phyloP scores from a whole-genome alignment of 2,113 vertebrate genomes.

The Turnix velox region DNA sequence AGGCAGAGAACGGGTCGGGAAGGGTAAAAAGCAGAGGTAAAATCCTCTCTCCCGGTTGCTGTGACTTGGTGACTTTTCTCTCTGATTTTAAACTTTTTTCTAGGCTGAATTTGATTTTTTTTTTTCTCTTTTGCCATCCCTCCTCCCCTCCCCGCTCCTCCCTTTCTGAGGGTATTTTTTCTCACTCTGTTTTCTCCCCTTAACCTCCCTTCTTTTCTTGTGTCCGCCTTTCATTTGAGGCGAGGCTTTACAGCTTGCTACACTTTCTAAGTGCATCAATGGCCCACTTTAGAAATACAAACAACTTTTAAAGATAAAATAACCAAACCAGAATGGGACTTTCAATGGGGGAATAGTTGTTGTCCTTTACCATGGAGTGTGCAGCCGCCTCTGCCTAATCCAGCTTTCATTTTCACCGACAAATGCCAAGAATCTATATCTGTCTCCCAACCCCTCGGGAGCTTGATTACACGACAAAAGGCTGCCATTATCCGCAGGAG shows the following conservation, averaged over 20 bases:
- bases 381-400: slow-evolving; percentile 90
- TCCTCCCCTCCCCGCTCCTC: neutral
- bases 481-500: slow-evolving; percentile 82
- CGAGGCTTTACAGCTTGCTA: slow-evolving; percentile 48
- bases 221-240: slow-evolving; percentile 33
- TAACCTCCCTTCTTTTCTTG: neutral
- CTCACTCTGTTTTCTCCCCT: slow-evolving; percentile 21
- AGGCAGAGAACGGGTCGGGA: neutral
- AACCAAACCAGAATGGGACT: slow-evolving; percentile 76
- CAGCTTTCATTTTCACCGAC: slow-evolving; percentile 94
- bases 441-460: slow-evolving; percentile 88
- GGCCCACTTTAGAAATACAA: slow-evolving; percentile 82
- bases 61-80: neutral
- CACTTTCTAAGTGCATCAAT: slow-evolving; percentile 62
- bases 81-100: slow-evolving; percentile 29
- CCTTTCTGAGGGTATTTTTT: neutral
- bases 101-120: slow-evolving; percentile 8
- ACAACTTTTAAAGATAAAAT: slow-evolving; percentile 83
- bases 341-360: slow-evolving; percentile 83
- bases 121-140: neutral
- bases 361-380: slow-evolving; percentile 86
- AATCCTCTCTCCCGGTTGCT: neutral
- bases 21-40: neutral
- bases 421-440: slow-evolving; percentile 89
- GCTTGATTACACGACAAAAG: slow-evolving; percentile 96